Conservation (phyloP, 2,797 vertebrate species). For the Rhyacichthys aspro region DNA sequence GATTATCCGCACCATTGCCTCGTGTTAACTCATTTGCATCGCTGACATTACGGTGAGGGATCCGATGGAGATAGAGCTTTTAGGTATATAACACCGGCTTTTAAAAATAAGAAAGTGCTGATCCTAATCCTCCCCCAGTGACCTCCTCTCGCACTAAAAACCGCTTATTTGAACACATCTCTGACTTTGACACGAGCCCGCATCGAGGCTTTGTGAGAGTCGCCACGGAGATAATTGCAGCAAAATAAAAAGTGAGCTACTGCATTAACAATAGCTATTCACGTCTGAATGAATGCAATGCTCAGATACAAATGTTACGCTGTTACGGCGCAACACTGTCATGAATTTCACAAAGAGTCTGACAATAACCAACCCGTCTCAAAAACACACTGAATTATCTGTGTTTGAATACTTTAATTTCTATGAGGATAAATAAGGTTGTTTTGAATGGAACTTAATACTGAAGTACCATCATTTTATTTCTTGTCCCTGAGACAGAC, state of each 20-base stretch:
- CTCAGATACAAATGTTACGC: neutral
- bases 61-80: neutral
- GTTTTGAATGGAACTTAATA: no score
- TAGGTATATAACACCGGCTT: neutral
- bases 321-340: neutral
- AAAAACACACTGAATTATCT: neutral
- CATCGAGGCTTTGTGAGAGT: neutral
- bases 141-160: slow-evolving; percentile 1
- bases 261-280: neutral
- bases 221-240: neutral
- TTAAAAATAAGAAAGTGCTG: slow-evolving; percentile 11
- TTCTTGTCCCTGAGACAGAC: no score
- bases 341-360: neutral
- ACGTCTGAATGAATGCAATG: neutral
- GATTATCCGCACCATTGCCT: slow-evolving; percentile 32
- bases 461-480: no score
- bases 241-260: neutral
- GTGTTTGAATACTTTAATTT: neutral
- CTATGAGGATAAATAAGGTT: no score
- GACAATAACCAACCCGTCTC: neutral
- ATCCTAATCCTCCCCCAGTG: slow-evolving; percentile 1
- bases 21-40: slow-evolving; percentile 19
- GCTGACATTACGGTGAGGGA: slow-evolving; percentile 16
- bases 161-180: neutral
- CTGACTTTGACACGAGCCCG: neutral